Conservation (phyloP, 2,113 vertebrate species). For the Polypterus bichir region DNA sequence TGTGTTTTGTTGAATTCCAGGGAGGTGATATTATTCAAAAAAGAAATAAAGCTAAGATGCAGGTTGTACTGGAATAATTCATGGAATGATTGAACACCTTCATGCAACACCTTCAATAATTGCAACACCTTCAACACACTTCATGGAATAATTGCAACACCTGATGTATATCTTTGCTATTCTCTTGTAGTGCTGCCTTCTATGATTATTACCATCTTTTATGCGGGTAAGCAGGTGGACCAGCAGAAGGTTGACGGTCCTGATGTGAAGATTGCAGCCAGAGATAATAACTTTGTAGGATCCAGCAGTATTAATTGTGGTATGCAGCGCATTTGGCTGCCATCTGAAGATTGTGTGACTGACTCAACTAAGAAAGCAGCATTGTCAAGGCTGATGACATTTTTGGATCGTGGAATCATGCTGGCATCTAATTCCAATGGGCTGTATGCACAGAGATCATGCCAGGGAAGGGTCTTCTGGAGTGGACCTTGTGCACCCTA, state of each 20-base stretch:
- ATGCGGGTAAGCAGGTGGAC: conserved; percentile 44
- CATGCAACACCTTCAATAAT: no score
- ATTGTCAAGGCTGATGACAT: conserved; percentile 46
- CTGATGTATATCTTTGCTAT: no score
- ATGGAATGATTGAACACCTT: no score
- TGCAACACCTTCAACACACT: no score
- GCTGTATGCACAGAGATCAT: conserved; percentile 54
- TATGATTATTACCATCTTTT: conserved; percentile 50
- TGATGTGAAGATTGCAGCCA: conserved; percentile 40
- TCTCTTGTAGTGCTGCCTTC: conserved; percentile 36
- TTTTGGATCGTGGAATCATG: conserved; percentile 57
- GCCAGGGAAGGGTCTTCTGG: conserved; percentile 64
- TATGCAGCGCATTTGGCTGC: conserved; percentile 34
- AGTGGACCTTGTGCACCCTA: conserved; percentile 35
- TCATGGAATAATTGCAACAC: no score
- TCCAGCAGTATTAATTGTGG: neutral
- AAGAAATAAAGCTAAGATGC: no score
- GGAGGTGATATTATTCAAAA: no score
- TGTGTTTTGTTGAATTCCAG: no score
- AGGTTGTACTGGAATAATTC: no score
- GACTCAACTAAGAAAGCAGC: conserved; percentile 26
- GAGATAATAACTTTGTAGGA: conserved; percentile 13
- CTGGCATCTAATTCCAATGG: conserved; percentile 52
- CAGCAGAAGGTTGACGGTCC: conserved; percentile 33
- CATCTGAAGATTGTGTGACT: conserved; percentile 11